Evolutionary conservation across 2,888 invertebrate genomes (phyloP).

Genomic region (Thecocarcelia acutangulata): DNA sequence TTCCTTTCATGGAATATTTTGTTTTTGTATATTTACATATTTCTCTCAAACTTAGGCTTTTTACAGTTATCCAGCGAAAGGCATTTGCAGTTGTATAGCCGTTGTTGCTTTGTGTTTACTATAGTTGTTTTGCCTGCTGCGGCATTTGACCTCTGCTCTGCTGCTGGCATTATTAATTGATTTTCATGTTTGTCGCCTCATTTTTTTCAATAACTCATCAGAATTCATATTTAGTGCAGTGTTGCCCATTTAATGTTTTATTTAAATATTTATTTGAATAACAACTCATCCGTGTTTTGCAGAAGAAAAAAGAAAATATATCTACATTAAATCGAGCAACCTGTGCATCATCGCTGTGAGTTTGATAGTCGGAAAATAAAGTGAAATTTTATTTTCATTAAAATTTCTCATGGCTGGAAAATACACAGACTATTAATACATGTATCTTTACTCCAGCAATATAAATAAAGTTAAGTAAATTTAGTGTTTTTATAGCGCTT

Average conservation of each 20-base stretch:
- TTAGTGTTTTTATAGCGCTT: constrained; percentile 28
- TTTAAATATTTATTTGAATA: neutral
- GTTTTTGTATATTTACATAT: no score
- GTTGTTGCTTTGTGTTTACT: no score
- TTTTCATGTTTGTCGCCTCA: neutral
- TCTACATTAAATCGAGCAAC: neutral
- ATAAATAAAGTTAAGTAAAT: constrained; percentile 27
- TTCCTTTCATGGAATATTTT: no score
- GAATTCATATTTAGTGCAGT: neutral
- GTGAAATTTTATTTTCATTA: constrained; percentile 58
- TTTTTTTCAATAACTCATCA: no score
- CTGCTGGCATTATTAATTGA: neutral
- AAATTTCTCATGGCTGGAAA: constrained; percentile 27
- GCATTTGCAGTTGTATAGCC: no score
- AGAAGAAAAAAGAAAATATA: no score
- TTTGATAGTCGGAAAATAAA: constrained; percentile 42
- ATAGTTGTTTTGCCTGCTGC: no score
- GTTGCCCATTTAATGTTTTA: neutral
- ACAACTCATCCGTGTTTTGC: neutral
- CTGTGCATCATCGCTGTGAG: constrained; percentile 5
- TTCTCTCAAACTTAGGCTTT: no score
- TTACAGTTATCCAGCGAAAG: no score
- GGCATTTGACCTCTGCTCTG: no score
- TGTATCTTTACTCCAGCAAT: constrained; percentile 7
- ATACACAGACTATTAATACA: constrained; percentile 16